phyloP scores from a whole-genome alignment of 2,113 vertebrate genomes.

The Rutilus rutilus region DNA sequence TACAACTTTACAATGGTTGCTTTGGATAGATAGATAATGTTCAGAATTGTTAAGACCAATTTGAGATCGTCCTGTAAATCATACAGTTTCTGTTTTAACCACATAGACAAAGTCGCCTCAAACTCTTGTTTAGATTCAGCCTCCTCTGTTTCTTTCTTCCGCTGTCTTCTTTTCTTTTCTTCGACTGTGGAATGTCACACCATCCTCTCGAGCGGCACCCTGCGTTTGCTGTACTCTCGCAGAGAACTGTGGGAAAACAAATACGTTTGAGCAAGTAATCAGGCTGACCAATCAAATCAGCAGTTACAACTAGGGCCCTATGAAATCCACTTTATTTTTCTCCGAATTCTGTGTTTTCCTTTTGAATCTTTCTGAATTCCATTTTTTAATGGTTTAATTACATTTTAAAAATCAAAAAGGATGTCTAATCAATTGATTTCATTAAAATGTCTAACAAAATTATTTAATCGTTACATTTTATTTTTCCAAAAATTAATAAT shows the following conservation, averaged over 20 bases:
- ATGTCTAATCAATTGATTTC: too few relatives aligned
- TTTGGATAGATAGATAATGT: background rate
- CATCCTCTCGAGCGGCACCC: slow-evolving; percentile 56
- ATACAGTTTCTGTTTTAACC: background rate
- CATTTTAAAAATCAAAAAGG: too few relatives aligned
- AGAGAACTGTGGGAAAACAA: slow-evolving; percentile 48
- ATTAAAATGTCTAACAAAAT: too few relatives aligned
- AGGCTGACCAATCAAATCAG: background rate
- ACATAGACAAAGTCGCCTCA: too few relatives aligned
- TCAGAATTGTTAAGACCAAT: background rate
- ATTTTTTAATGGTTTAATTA: too few relatives aligned
- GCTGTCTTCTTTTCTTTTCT: slow-evolving; percentile 47
- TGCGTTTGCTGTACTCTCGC: background rate
- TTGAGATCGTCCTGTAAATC: background rate
- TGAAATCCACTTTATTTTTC: too few relatives aligned
- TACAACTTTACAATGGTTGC: background rate
- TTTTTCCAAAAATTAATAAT: too few relatives aligned
- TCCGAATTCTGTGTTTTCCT: too few relatives aligned
- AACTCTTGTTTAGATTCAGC: slow-evolving; percentile 16
- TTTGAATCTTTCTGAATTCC: too few relatives aligned
- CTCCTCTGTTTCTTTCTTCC: slow-evolving; percentile 28
- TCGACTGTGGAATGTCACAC: slow-evolving; percentile 67
- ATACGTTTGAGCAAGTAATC: slow-evolving; percentile 24
- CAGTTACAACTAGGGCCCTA: background rate
- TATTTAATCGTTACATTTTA: too few relatives aligned